Evolutionary conservation across 2,797 vertebrate species (phyloP).

Genomic region (Cyprinodon diabolis): DNA sequence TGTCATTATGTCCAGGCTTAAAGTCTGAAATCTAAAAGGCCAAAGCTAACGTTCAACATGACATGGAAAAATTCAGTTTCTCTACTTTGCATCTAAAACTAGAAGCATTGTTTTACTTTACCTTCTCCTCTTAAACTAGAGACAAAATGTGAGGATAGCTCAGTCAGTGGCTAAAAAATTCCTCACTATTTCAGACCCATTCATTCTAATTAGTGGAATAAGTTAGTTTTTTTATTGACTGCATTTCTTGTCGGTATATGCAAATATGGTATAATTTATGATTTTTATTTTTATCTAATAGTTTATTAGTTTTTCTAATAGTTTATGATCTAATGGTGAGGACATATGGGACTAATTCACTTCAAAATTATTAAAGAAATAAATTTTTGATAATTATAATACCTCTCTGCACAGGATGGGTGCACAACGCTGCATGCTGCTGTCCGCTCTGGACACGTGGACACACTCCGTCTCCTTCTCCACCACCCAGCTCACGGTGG

Average conservation of each 20-base stretch:
- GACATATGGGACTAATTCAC: neutral
- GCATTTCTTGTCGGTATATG: neutral
- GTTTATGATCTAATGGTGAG: neutral
- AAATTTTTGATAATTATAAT: neutral
- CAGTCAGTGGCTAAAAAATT: neutral
- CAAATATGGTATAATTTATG: neutral
- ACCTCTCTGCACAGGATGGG: slow-evolving; percentile 82
- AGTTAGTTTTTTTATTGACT: neutral
- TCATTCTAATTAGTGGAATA: neutral
- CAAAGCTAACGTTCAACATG: too few species aligned
- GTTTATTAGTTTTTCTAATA: too few species aligned
- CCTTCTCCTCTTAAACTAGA: too few species aligned
- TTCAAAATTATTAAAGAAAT: neutral
- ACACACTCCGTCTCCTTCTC: slow-evolving; percentile 88
- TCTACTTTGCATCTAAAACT: too few species aligned
- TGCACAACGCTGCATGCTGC: slow-evolving; percentile 90
- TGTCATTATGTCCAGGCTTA: too few species aligned
- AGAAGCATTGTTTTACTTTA: too few species aligned
- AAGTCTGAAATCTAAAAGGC: too few species aligned
- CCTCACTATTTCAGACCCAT: too few species aligned
- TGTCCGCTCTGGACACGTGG: slow-evolving; percentile 87
- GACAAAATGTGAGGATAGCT: neutral
- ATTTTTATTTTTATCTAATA: neutral
- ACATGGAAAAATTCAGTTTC: too few species aligned
- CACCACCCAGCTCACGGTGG: slow-evolving; percentile 71